These are phyloP conservation scores for Micromussa lordhowensis DNA, from an alignment of 92 coral and sea anemone species.

Conservation along the genomic window DNA sequence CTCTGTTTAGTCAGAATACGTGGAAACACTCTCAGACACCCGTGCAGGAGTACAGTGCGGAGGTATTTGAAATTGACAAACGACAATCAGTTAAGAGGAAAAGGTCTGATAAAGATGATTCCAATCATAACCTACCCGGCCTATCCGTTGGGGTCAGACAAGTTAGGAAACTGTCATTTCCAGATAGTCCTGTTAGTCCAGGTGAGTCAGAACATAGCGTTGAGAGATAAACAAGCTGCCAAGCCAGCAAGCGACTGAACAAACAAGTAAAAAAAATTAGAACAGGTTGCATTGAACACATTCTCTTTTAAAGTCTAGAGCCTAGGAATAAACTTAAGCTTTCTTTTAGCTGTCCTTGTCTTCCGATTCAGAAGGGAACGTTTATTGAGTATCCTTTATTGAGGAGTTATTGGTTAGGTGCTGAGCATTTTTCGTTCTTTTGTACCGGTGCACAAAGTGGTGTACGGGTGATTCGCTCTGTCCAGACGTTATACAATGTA, in stretches of 20 bases:
- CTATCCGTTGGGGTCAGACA: not conserved
- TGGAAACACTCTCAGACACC: not conserved
- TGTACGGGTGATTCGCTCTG: no score
- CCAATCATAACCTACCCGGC: not conserved
- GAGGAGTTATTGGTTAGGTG: no score
- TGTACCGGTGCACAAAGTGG: no score
- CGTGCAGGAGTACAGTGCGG: not conserved
- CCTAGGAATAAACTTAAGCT: no score
- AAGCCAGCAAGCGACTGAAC: not conserved
- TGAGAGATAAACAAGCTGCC: not conserved
- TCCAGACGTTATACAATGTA: no score
- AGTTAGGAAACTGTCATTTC: not conserved
- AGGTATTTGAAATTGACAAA: not conserved
- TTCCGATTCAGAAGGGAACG: no score
- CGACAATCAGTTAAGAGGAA: slow-evolving; percentile 19
- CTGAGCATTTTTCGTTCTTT: no score
- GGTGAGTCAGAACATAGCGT: not conserved
- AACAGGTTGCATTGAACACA: no score
- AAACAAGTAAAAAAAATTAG: not conserved
- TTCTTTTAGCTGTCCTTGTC: no score
- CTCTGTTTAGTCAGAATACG: slow-evolving; percentile 14
- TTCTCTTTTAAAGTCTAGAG: no score
- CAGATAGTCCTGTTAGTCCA: slow-evolving; percentile 18
- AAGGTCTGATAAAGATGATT: not conserved
- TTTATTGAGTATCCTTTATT: no score